Conservation (phyloP, 2,113 vertebrate species). For the Ailurus styani region DNA sequence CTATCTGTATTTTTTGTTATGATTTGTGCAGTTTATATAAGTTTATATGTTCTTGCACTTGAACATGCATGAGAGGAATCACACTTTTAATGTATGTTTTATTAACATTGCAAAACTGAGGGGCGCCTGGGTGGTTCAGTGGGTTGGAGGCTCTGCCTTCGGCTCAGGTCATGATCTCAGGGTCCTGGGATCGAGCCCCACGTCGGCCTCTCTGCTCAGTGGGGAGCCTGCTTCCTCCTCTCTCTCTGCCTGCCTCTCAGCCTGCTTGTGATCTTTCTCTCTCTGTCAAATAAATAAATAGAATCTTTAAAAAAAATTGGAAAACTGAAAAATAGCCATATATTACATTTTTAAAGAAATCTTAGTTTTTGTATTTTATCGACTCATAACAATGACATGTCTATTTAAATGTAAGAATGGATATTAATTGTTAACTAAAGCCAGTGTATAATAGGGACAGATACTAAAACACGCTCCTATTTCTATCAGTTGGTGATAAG, state of each 20-base stretch:
- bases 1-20: not conserved
- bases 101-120: not conserved
- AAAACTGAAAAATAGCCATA: not conserved
- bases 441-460: not conserved
- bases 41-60: not conserved
- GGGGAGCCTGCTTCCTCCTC: too few species aligned
- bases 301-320: too few species aligned
- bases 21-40: not conserved
- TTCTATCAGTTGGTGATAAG: not conserved
- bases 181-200: too few species aligned
- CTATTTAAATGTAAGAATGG: conserved; percentile 28
- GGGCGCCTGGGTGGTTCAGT: too few species aligned
- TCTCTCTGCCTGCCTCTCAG: too few species aligned
- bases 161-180: too few species aligned
- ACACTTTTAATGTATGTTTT: not conserved
- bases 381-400: not conserved
- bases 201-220: too few species aligned
- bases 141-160: too few species aligned
- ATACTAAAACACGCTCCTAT: not conserved
- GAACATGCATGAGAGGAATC: not conserved
- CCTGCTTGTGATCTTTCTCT: too few species aligned
- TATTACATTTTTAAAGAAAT: conserved; percentile 9
- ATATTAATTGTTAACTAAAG: not conserved
- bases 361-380: not conserved
- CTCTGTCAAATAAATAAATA: too few species aligned